Percentiles rank a stretch among this genome's conserved stretches.
Evolutionary conservation across 2,113 vertebrate genomes (phyloP).

Genomic region (Ivindomyrus marchei): DNA sequence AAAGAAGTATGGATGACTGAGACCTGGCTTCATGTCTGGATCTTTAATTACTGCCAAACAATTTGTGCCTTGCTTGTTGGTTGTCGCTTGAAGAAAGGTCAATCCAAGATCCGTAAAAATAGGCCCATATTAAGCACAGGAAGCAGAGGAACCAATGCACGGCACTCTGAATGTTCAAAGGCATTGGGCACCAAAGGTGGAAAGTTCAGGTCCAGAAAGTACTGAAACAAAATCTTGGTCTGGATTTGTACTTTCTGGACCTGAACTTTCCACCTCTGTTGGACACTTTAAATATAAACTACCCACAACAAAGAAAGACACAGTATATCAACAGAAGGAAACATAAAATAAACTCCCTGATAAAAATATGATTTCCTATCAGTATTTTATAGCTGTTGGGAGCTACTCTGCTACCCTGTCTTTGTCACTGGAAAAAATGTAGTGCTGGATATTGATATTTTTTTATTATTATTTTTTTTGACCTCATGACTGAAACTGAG

Average conservation of each 20-base stretch:
- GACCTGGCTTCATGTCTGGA: background rate
- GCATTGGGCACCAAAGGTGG: background rate
- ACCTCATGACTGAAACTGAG: background rate
- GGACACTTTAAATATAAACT: background rate
- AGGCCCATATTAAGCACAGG: background rate
- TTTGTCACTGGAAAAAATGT: background rate
- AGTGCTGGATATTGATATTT: background rate
- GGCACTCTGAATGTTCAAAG: background rate
- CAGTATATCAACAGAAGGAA: background rate
- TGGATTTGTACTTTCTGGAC: too few relatives aligned
- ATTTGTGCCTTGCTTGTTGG: background rate
- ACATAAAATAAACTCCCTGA: background rate
- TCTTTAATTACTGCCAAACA: background rate
- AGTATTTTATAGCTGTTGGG: background rate
- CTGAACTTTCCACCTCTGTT: too few relatives aligned
- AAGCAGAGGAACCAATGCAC: background rate
- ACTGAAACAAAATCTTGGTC: too few relatives aligned
- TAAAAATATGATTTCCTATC: background rate
- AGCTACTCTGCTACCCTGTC: background rate
- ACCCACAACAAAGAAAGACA: background rate
- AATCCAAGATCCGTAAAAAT: background rate
- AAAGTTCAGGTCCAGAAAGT: too few relatives aligned
- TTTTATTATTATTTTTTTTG: background rate
- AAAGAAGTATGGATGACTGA: background rate
- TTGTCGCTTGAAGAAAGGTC: background rate